Conservation (phyloP, 2,113 vertebrate genomes). For the Bos indicus region DNA sequence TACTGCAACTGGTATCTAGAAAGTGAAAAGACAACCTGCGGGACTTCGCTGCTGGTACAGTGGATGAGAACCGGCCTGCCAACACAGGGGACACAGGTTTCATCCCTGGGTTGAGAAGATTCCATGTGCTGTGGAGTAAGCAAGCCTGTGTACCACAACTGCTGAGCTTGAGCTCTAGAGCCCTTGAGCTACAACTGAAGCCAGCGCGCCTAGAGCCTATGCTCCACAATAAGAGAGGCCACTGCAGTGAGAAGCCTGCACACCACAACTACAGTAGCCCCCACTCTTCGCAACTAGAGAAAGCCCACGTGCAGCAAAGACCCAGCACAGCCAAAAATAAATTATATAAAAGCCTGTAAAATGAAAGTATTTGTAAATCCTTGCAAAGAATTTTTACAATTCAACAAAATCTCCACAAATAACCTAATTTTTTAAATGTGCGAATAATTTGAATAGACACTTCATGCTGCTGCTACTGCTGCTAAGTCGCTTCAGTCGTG, state of each 20-base stretch:
- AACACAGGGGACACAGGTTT: not conserved
- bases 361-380: not conserved
- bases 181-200: not conserved
- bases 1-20: not conserved
- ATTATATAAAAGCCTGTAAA: not conserved
- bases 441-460: not conserved
- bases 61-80: not conserved
- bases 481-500: too few species aligned
- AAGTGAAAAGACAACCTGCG: not conserved
- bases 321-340: not conserved
- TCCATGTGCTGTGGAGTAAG: not conserved
- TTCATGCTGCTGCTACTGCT: not conserved
- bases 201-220: not conserved
- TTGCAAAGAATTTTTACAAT: not conserved
- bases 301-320: not conserved
- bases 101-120: not conserved
- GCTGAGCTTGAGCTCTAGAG: not conserved
- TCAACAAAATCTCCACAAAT: not conserved
- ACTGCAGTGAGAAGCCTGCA: not conserved
- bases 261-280: not conserved
- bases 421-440: not conserved
- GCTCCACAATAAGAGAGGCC: not conserved
- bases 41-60: not conserved
- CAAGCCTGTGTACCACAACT: not conserved
- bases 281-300: not conserved